Conservation (phyloP, 2,113 vertebrate species). For the Ailuropoda melanoleuca region DNA sequence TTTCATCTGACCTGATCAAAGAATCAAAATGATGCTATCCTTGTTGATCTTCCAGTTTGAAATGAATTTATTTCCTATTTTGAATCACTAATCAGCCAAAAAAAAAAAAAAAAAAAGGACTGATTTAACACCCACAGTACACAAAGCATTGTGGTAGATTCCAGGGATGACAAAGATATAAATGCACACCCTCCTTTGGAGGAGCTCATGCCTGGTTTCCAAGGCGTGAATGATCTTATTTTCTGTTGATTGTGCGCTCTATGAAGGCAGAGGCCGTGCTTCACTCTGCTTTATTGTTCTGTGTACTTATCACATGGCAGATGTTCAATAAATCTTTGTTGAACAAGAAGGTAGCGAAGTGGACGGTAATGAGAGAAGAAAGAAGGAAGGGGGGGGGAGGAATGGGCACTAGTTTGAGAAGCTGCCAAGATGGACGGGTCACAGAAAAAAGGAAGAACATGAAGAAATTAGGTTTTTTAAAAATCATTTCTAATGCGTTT, state of each 20-base stretch:
- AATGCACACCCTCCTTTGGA: accelerated
- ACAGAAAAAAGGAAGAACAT: neutral
- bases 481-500: neutral
- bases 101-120: neutral
- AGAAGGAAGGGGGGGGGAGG: neutral
- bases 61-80: slow-evolving; percentile 13
- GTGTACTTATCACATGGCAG: neutral
- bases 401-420: neutral
- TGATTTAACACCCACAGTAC: neutral
- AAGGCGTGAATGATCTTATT: neutral
- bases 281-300: neutral
- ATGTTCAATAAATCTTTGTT: neutral
- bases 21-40: neutral
- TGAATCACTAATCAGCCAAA: neutral
- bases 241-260: neutral
- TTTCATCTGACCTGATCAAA: neutral
- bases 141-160: neutral
- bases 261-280: neutral
- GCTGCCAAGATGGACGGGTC: neutral
- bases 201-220: neutral
- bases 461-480: neutral
- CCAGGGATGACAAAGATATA: neutral
- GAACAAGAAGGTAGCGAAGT: neutral
- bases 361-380: neutral
- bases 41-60: neutral